Conservation (phyloP, 1,140 invertebrate species). For the Propsilocerus akamusi region DNA sequence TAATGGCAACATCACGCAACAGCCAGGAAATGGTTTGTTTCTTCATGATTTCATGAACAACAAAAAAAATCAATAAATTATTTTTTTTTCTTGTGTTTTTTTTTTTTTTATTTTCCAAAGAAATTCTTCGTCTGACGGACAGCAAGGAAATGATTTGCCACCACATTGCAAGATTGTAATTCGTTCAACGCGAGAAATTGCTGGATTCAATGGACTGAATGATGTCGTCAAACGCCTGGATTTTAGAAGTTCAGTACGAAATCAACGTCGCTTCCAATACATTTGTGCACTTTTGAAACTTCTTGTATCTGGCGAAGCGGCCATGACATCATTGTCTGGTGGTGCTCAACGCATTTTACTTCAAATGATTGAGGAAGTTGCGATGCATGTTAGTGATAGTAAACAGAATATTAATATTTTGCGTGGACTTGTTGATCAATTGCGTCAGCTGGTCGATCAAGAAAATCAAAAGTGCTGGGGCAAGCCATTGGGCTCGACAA, state of each 20-base stretch:
- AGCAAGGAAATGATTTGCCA: too few relatives aligned
- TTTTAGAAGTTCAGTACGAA: slow-evolving; percentile 82
- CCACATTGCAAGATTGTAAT: slow-evolving; percentile 86
- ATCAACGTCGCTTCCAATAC: slow-evolving; percentile 89
- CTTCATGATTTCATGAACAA: too few relatives aligned
- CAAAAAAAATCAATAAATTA: too few relatives aligned
- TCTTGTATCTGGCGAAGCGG: slow-evolving; percentile 64
- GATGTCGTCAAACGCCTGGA: slow-evolving; percentile 89
- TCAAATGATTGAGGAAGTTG: slow-evolving; percentile 85
- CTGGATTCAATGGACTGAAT: slow-evolving; percentile 83
- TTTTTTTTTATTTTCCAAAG: too few relatives aligned
- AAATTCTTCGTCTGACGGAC: too few relatives aligned
- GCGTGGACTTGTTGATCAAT: slow-evolving; percentile 51
- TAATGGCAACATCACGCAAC: too few relatives aligned
- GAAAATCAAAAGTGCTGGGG: slow-evolving; percentile 60
- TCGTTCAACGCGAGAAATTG: slow-evolving; percentile 84
- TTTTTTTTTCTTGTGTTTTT: too few relatives aligned
- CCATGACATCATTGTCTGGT: slow-evolving; percentile 64
- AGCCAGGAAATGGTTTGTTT: too few relatives aligned
- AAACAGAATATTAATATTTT: slow-evolving; percentile 76
- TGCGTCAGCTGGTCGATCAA: slow-evolving; percentile 45
- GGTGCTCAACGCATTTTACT: slow-evolving; percentile 85
- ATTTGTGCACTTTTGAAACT: slow-evolving; percentile 83
- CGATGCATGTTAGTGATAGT: slow-evolving; percentile 73
- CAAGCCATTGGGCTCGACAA: slow-evolving; percentile 65